Conservation (phyloP, 2,888 invertebrate species). For the Tubulanus polymorphus region DNA sequence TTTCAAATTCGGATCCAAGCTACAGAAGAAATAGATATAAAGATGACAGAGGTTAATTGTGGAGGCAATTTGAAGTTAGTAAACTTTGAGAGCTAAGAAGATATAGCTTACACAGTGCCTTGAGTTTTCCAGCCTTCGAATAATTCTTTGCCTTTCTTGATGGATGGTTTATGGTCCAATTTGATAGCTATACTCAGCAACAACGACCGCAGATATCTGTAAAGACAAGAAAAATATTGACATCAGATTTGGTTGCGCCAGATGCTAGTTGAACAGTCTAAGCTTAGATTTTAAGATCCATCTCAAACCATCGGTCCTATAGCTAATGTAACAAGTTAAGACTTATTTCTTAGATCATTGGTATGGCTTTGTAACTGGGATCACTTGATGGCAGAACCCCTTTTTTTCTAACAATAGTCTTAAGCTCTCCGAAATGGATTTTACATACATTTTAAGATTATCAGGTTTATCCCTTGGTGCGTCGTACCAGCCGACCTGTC, state of each 20-base stretch:
- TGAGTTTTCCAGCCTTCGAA: constrained; percentile 71
- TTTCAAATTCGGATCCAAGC: constrained; percentile 71
- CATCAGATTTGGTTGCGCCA: too few relatives aligned
- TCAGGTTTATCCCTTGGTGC: too few relatives aligned
- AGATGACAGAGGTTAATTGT: neutral
- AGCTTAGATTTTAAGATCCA: too few relatives aligned
- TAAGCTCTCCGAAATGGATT: too few relatives aligned
- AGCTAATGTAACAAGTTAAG: too few relatives aligned
- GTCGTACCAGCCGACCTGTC: constrained; percentile 64
- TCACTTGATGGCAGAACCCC: too few relatives aligned
- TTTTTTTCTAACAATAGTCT: too few relatives aligned
- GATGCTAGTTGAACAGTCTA: too few relatives aligned
- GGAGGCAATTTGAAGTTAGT: neutral
- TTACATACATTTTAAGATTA: too few relatives aligned
- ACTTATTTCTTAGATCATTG: too few relatives aligned
- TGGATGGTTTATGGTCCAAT: constrained; percentile 67
- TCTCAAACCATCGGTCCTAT: too few relatives aligned
- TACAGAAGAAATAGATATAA: constrained; percentile 16
- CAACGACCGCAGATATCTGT: constrained; percentile 68
- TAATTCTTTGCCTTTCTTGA: constrained; percentile 65
- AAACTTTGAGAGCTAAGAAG: neutral
- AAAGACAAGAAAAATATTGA: constrained; percentile 8
- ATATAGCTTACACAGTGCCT: constrained; percentile 54
- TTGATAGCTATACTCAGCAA: constrained; percentile 70
- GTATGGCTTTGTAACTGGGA: too few relatives aligned